Base-by-base conservation (phyloP, 1,140 invertebrate species). In the Limonius californicus region DNA sequence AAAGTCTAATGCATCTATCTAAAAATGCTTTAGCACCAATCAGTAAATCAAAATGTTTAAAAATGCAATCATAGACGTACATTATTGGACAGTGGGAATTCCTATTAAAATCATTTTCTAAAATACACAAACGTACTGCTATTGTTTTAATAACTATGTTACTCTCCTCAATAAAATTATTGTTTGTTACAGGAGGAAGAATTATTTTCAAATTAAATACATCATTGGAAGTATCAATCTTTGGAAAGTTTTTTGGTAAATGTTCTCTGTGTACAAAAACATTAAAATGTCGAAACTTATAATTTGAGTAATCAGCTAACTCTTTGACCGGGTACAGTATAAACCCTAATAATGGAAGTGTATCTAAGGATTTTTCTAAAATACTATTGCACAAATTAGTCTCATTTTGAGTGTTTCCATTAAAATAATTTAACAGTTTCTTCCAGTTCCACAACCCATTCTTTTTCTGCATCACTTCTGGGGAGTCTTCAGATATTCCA, bases 1-100 rank as follows among this genome's bases (percentile, higher is more conserved):
- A n/a, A n/a, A n/a, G n/a, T n/a, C n/a, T n/a, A n/a, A n/a, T 54
- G 4, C 70, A 14, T 4, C 59, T 30, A 62, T 76, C 67, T 6
- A 82, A 35, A 23, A 73, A 57, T 9, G 81, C 62, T 73, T 77
- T 80, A n/a, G 71, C 65, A 1, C 80, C 79, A 6, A 68, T 50
- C 54, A 72, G 71, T 35, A 79, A 47, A n/a, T 64, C 62, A 27
- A 80, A 66, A 64, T 70, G 32, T 20, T 64, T 54, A 19, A 72
- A 58, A 54, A 74, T 64, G n/a, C 50, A 19, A 4, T 19, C 2
- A 23, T 54, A 18, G 8, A 18, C 15, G 19, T 19, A 54, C 50
- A 54, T 6, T 3, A 54, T 27, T 4, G 23, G 23, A 27, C 9
- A 4, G 9, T 27, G 3, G 23, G 2, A 43, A 4, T 43, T n/a